A percentile compares a stretch with the other conserved stretches of the same genome.
Conservation (phyloP, 2,797 vertebrate genomes). For the Melanotaenia trifasciata region DNA sequence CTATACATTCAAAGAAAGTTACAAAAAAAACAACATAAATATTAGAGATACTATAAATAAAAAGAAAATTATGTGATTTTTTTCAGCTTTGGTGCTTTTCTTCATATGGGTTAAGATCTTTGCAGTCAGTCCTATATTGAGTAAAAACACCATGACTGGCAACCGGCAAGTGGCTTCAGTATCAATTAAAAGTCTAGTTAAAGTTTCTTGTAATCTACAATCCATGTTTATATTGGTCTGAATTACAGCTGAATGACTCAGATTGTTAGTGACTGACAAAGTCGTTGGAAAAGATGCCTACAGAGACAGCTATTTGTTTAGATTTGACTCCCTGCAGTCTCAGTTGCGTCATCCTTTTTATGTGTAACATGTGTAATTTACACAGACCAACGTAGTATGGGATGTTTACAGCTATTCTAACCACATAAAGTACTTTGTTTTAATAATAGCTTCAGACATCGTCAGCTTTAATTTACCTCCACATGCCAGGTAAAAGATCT, state of each 20-base stretch:
- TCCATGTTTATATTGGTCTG: background rate
- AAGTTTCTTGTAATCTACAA: background rate
- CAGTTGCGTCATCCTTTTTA: background rate
- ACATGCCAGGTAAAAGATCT: background rate
- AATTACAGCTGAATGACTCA: background rate
- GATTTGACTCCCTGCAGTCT: no score
- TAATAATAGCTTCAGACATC: background rate
- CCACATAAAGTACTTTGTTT: background rate
- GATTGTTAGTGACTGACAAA: background rate
- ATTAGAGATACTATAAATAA: background rate
- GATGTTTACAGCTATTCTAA: background rate
- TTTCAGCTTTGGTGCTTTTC: background rate
- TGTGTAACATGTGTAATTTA: background rate
- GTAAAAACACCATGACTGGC: background rate
- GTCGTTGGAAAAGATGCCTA: background rate
- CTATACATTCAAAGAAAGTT: background rate
- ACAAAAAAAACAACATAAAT: background rate
- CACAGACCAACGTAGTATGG: background rate
- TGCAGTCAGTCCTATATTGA: background rate
- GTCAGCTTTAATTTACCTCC: background rate
- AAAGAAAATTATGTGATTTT: background rate
- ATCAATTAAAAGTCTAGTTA: background rate
- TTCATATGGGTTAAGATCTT: constrained; percentile 14
- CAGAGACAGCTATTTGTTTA: no score
- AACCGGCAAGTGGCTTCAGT: background rate